Evolutionary conservation across 2,113 vertebrate species (phyloP).

Genomic region (Glaucidium brasilianum): DNA sequence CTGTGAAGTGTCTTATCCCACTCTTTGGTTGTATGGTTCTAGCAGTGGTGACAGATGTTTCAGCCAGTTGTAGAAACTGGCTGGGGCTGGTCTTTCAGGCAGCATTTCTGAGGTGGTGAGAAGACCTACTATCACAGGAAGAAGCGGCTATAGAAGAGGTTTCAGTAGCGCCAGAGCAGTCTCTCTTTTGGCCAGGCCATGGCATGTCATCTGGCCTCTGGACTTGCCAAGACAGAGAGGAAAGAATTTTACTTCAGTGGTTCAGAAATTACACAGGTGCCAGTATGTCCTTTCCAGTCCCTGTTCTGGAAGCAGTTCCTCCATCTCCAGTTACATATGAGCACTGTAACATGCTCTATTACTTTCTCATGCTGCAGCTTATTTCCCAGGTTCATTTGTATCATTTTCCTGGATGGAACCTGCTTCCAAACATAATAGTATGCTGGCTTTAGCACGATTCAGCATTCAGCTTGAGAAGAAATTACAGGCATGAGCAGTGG

Average conservation of each 20-base stretch:
- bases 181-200: not conserved
- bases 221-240: constrained; percentile 30
- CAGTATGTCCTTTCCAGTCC: constrained; percentile 44
- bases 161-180: not conserved
- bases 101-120: not conserved
- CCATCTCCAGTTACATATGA: constrained; percentile 39
- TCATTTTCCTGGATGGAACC: constrained; percentile 30
- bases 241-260: constrained; percentile 29
- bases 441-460: not conserved
- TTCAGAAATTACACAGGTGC: constrained; percentile 51
- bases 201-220: constrained; percentile 5
- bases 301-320: constrained; percentile 35
- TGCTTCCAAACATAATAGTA: constrained; percentile 1
- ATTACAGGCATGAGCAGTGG: not conserved
- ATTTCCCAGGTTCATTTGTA: constrained; percentile 56
- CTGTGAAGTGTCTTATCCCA: not conserved
- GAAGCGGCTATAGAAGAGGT: not conserved
- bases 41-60: not conserved
- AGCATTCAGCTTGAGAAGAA: not conserved
- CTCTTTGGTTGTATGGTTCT: not conserved
- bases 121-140: constrained; percentile 4
- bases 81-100: not conserved
- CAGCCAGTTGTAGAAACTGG: not conserved
- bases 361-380: constrained; percentile 32
- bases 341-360: constrained; percentile 33